Evolutionary conservation across 2,888 invertebrate genomes (phyloP).

Genomic region (Lamellibrachia satsuma): DNA sequence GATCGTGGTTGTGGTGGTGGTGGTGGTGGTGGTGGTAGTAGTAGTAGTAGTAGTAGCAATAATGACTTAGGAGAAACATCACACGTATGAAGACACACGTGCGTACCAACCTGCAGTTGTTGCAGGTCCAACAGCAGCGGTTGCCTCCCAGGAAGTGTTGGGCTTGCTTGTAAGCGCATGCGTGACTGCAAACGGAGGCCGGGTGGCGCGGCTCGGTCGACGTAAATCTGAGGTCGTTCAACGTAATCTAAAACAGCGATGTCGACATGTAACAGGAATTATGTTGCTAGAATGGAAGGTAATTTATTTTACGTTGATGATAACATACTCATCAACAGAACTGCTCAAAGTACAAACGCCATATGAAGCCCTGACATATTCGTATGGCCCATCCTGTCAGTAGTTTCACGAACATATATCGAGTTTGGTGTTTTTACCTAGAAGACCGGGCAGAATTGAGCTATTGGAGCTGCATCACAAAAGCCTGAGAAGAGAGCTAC

Average conservation of each 20-base stretch:
- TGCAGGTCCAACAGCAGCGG: conserved; percentile 62
- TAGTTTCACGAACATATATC: too few species aligned
- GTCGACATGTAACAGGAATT: background rate
- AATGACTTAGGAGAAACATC: too few species aligned
- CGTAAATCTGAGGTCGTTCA: conserved; percentile 37
- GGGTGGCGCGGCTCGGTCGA: conserved; percentile 35
- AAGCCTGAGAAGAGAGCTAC: background rate
- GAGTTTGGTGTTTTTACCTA: too few species aligned
- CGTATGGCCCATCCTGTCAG: too few species aligned
- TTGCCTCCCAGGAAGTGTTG: conserved; percentile 92
- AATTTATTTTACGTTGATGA: background rate
- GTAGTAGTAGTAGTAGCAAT: too few species aligned
- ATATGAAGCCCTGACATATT: background rate
- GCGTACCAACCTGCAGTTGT: background rate
- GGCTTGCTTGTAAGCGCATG: conserved; percentile 88
- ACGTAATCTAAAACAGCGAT: conserved; percentile 30
- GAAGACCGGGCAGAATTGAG: background rate
- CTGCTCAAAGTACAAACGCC: background rate
- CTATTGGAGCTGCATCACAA: background rate
- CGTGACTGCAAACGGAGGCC: conserved; percentile 76
- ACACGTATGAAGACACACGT: background rate
- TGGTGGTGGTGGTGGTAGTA: too few species aligned
- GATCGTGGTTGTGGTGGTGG: too few species aligned
- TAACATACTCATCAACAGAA: background rate
- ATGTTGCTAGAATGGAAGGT: background rate